These are phyloP conservation scores for Chrysocyon brachyurus DNA, from an alignment of 2,797 vertebrate genomes.

Conservation along the genomic window DNA sequence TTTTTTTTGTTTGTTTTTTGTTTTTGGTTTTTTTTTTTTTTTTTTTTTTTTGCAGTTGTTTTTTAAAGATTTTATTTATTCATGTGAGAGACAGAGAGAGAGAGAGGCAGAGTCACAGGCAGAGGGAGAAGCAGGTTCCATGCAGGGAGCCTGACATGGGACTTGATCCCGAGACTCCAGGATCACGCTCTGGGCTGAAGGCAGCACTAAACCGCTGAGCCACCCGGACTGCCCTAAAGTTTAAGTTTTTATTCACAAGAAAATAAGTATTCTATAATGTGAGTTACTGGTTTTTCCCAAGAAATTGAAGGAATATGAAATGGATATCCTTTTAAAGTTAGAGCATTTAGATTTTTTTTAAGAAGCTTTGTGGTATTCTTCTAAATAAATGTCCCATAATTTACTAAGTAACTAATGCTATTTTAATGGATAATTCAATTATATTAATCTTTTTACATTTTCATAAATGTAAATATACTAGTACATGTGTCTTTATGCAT, in stretches of 20 bases:
- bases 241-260: not conserved
- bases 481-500: constrained; percentile 18
- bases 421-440: not conserved
- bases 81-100: no score
- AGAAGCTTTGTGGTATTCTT: not conserved
- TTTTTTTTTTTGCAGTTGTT: no score
- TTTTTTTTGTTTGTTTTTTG: no score
- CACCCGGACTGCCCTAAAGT: not conserved
- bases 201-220: no score
- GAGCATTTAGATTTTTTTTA: not conserved
- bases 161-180: no score
- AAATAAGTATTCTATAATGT: constrained; percentile 26
- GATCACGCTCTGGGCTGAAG: no score
- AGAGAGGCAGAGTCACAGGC: no score
- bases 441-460: not conserved
- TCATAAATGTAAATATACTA: constrained; percentile 10
- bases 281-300: constrained; percentile 15
- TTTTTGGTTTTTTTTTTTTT: no score
- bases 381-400: constrained; percentile 11
- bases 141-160: no score
- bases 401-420: not conserved
- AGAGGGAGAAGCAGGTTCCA: no score
- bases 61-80: no score
- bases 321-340: not conserved
- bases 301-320: not conserved